A percentile compares a stretch with the other conserved stretches of the same genome.
These are phyloP conservation scores for Hydrolagus affinis DNA, from an alignment of 2,113 vertebrate genomes.

Conservation along the genomic window DNA sequence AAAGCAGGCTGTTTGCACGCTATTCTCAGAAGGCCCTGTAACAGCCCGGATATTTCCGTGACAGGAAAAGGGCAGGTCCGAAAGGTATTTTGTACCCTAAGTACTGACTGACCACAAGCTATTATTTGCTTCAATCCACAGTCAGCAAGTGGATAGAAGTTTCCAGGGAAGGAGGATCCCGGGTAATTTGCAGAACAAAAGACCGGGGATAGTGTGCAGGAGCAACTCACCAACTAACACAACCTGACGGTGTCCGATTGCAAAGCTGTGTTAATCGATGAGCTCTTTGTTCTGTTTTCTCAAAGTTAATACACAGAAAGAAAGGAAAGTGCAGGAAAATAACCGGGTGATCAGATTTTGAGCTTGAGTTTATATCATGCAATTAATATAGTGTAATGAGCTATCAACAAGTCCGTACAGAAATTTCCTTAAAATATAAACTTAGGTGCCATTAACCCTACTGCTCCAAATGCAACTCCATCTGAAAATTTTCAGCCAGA, in stretches of 20 bases:
- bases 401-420: background rate
- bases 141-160: background rate
- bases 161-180: background rate
- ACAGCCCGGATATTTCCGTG: background rate
- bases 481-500: background rate
- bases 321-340: background rate
- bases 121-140: background rate
- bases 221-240: background rate
- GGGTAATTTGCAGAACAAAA: background rate
- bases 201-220: background rate
- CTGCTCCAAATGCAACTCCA: background rate
- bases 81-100: background rate
- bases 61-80: background rate
- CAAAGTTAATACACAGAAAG: background rate
- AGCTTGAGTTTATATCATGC: background rate
- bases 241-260: background rate
- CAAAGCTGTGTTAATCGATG: background rate
- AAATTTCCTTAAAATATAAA: background rate
- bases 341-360: background rate
- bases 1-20: background rate
- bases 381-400: background rate
- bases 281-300: background rate
- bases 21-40: background rate
- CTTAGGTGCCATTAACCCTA: background rate
- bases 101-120: background rate